These are phyloP conservation scores for Dolichotis patagonum DNA, from an alignment of 2,113 vertebrate species.

Conservation along the genomic window DNA sequence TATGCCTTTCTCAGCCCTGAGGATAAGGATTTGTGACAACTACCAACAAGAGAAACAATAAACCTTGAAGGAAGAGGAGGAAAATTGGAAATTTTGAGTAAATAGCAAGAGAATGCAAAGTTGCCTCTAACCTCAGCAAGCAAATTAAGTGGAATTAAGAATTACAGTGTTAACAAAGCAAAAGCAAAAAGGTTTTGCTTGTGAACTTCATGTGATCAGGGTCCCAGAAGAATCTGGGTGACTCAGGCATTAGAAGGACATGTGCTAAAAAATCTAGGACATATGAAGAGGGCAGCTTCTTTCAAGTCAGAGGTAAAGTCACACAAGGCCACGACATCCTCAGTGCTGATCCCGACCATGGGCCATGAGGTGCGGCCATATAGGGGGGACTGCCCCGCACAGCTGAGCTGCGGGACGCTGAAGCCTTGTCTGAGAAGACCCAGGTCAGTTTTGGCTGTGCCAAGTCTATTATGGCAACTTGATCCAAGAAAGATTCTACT, in stretches of 20 bases:
- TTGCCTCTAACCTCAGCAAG: slow-evolving; percentile 47
- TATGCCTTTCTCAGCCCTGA: background rate
- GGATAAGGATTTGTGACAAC: background rate
- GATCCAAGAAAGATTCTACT: background rate
- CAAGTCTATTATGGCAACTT: background rate
- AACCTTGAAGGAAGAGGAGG: background rate
- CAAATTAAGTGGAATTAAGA: slow-evolving; percentile 47
- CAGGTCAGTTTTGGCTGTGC: background rate
- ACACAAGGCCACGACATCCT: background rate
- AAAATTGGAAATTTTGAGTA: slow-evolving; percentile 59
- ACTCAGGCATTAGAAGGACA: background rate
- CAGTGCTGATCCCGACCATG: background rate
- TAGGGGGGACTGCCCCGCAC: background rate
- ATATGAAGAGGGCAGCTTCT: background rate
- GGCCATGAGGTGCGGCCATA: too few relatives aligned
- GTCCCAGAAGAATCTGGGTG: background rate
- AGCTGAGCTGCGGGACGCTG: background rate
- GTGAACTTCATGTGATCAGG: background rate
- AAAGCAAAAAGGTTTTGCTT: background rate
- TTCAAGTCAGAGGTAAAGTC: background rate
- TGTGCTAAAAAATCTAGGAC: background rate
- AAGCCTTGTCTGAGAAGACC: background rate
- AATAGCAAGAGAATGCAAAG: slow-evolving; percentile 58
- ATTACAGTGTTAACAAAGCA: background rate
- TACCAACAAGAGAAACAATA: slow-evolving; percentile 24